Evolutionary conservation across 2,888 invertebrate species (phyloP), one percentile per base, ranked within the genome.

Genomic region (Crepidodera aurea): DNA sequence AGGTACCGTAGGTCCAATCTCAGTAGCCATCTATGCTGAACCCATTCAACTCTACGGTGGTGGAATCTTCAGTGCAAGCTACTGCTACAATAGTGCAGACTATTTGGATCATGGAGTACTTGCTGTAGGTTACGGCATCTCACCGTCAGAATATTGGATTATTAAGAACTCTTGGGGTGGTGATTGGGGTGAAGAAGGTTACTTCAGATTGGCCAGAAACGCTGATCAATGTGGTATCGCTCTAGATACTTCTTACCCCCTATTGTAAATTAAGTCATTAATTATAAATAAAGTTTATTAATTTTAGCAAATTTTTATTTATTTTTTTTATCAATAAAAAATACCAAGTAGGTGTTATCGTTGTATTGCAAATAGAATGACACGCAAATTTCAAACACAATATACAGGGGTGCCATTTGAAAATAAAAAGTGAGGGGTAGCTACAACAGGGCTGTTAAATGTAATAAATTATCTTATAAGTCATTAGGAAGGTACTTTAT

Each of bases 11-110:
- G 62, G 95, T 0, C 95, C 95, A n/a, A 84, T 94, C 32, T 86
- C 93, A 10, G 90, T 94, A 54, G 94, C 93, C 74, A 93, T 95
- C 76, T 94, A 96, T 83, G 95, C 95, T 61, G 88, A 89, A 22
- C 32, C 51, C 0, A 93, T 95, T 87, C 93, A 94, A 82, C 88
- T 92, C 77, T 94, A 94, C 82, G 84, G 85, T 7, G 81, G 84
- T 70, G 92, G 92, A 40, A 87, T 95, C 57, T 95, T 94, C 82
- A 86, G 85, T 75, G 92, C 93, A 69, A 85, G 86, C 46, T 78
- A 86, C 39, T 96, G 95, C 82, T 13, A 10, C 15, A 27, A 29
- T 7, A 65, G 62, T 69, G 73, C 84, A 1, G 75, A 83, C 19
- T 80, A 84, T 64, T 83, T 94, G 39, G 93, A 95, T 82, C 95